phyloP scores from a whole-genome alignment of 2,797 vertebrate species.

The Antrozous pallidus region DNA sequence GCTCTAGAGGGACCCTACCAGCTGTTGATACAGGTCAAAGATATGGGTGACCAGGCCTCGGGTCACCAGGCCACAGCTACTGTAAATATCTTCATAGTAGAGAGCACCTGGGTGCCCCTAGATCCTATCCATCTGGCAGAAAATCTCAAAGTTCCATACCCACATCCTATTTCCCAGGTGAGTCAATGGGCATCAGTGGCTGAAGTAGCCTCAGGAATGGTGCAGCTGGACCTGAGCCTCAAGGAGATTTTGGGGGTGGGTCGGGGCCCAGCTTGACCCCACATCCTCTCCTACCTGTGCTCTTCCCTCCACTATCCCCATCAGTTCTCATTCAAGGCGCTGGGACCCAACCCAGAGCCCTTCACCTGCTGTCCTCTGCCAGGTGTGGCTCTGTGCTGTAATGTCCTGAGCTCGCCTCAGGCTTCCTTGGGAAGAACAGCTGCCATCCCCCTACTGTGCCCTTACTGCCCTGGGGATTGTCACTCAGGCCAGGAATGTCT shows the following conservation, averaged over 20 bases:
- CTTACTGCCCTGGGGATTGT: slow-evolving; percentile 63
- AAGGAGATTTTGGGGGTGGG: neutral
- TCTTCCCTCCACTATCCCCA: neutral
- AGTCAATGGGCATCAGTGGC: slow-evolving; percentile 52
- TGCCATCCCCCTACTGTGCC: slow-evolving; percentile 46
- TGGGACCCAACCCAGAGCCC: neutral
- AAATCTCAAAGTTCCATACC: slow-evolving; percentile 85
- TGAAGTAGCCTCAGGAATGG: neutral
- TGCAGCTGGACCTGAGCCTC: neutral
- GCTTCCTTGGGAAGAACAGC: slow-evolving; percentile 45
- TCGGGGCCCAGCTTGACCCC: neutral
- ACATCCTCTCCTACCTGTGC: neutral
- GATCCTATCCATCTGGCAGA: slow-evolving; percentile 86
- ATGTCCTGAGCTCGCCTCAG: neutral
- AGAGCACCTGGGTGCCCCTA: slow-evolving; percentile 86
- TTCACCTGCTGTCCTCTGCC: neutral
- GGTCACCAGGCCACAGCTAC: slow-evolving; percentile 86
- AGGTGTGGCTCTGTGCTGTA: neutral
- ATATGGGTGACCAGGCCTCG: slow-evolving; percentile 85
- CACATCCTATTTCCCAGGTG: slow-evolving; percentile 87
- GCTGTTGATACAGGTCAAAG: slow-evolving; percentile 87
- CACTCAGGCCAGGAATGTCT: slow-evolving; percentile 66
- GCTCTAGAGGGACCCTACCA: slow-evolving; percentile 85
- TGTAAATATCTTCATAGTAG: slow-evolving; percentile 83
- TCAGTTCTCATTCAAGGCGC: neutral